phyloP scores from a whole-genome alignment of 2,888 invertebrate genomes.

The Cosmia pyralina region DNA sequence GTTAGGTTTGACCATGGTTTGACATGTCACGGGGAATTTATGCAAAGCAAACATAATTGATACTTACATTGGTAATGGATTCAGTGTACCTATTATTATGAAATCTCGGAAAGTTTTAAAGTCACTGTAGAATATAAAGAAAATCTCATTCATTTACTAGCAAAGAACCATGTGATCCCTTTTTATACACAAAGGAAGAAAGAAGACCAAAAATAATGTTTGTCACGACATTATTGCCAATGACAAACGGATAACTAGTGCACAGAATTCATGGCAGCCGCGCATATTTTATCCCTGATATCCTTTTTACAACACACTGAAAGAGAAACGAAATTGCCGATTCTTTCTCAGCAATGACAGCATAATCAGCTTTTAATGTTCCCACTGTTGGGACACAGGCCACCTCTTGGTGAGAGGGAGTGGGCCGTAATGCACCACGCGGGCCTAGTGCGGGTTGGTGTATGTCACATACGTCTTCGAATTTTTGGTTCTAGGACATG shows the following conservation, averaged over 20 bases:
- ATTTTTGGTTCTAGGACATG: no score
- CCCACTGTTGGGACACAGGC: no score
- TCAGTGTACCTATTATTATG: not conserved
- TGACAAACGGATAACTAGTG: not conserved
- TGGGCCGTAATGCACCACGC: no score
- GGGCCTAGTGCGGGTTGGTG: no score
- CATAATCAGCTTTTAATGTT: no score
- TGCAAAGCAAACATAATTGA: constrained; percentile 26
- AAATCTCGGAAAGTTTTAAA: not conserved
- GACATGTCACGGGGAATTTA: constrained; percentile 11
- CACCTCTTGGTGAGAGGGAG: no score
- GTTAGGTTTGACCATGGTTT: constrained; percentile 8
- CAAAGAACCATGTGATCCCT: no score
- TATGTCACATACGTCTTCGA: no score
- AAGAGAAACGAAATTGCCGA: not conserved
- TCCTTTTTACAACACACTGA: not conserved
- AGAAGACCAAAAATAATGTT: no score
- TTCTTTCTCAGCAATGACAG: not conserved
- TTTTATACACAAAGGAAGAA: not conserved
- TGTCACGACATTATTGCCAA: no score
- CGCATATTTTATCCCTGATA: not conserved
- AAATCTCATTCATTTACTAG: not conserved
- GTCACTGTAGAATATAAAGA: not conserved
- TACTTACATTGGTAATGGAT: constrained; percentile 7
- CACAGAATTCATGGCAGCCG: not conserved